Conservation (phyloP, 2,888 invertebrate species). For the Polydrusus tereticollis region DNA sequence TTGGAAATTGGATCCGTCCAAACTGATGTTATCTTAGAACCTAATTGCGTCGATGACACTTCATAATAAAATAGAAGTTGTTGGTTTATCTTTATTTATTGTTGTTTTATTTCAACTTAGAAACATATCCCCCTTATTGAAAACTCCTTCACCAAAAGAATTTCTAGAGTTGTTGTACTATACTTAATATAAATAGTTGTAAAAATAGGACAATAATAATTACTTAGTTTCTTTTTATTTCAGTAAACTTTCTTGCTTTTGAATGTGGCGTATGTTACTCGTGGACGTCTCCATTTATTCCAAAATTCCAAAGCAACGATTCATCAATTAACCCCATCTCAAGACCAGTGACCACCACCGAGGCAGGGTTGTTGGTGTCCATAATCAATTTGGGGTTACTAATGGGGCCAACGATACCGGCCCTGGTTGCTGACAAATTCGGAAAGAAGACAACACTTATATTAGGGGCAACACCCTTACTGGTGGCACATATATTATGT, state of each 20-base stretch:
- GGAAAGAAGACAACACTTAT: slow-evolving; percentile 48
- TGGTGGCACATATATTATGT: slow-evolving; percentile 46
- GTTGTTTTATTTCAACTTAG: too few relatives aligned
- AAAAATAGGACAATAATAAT: neutral
- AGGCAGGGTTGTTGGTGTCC: slow-evolving; percentile 38
- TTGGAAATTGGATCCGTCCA: too few relatives aligned
- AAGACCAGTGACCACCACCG: slow-evolving; percentile 23
- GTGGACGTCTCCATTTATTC: slow-evolving; percentile 46
- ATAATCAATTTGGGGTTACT: slow-evolving; percentile 45
- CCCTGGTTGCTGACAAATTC: slow-evolving; percentile 32
- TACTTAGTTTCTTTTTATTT: slow-evolving; percentile 17
- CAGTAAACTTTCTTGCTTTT: slow-evolving; percentile 37
- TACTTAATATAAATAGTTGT: too few relatives aligned
- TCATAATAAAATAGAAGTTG: too few relatives aligned
- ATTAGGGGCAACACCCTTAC: slow-evolving; percentile 39
- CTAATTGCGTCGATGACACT: too few relatives aligned
- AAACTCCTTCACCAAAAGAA: too few relatives aligned
- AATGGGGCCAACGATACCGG: slow-evolving; percentile 41
- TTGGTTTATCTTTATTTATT: too few relatives aligned
- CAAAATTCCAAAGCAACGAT: slow-evolving; percentile 36
- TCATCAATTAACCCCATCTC: slow-evolving; percentile 23
- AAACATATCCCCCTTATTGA: too few relatives aligned
- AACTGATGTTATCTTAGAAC: too few relatives aligned
- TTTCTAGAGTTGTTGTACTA: too few relatives aligned
- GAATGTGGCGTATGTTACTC: slow-evolving; percentile 31